phyloP scores from a whole-genome alignment of 2,888 invertebrate species.

The Lamproptera curius region DNA sequence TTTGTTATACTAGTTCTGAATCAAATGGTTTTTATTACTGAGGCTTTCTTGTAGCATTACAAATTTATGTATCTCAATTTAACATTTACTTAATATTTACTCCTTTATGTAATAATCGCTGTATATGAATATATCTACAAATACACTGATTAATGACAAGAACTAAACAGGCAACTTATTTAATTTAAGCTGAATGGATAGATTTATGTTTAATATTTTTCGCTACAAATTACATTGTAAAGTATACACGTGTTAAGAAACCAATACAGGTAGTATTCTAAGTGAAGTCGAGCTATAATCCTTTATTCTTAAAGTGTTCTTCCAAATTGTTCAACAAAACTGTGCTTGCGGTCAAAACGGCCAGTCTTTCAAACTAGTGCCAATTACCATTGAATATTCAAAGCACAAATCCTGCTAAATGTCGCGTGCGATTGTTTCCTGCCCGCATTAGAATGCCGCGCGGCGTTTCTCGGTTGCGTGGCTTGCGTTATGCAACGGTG shows the following conservation, averaged over 20 bases:
- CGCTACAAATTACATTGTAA: too few relatives aligned
- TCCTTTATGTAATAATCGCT: too few relatives aligned
- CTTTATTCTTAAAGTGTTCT: neutral
- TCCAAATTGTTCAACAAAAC: neutral
- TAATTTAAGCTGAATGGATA: too few relatives aligned
- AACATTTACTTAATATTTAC: too few relatives aligned
- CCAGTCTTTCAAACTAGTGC: neutral
- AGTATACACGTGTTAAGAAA: neutral
- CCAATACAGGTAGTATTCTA: neutral
- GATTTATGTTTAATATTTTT: too few relatives aligned
- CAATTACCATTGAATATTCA: neutral
- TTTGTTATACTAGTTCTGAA: too few relatives aligned
- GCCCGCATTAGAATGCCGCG: constrained; percentile 22
- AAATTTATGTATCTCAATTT: too few relatives aligned
- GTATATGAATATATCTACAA: too few relatives aligned
- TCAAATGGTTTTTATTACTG: too few relatives aligned
- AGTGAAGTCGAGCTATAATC: neutral
- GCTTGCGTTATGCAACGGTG: constrained; percentile 22
- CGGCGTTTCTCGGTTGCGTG: constrained; percentile 9
- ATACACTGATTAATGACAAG: too few relatives aligned
- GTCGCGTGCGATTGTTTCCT: constrained; percentile 23
- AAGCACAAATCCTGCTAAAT: constrained; percentile 8
- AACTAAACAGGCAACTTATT: too few relatives aligned
- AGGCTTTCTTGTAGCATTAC: too few relatives aligned
- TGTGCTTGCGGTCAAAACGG: neutral